Conservation (phyloP, 2,888 invertebrate genomes). For the Diabrotica balteata region DNA sequence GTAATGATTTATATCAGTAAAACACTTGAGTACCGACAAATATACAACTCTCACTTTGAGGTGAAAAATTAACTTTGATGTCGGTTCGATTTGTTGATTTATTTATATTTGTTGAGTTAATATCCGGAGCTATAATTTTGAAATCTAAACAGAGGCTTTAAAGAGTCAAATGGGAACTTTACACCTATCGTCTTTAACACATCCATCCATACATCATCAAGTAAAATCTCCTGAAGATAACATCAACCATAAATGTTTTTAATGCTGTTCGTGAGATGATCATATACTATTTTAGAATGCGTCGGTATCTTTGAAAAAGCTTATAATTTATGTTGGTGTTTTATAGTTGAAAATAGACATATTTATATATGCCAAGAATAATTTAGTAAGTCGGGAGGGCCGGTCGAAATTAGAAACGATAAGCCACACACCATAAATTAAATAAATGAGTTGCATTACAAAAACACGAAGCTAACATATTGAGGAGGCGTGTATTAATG, state of each 20-base stretch:
- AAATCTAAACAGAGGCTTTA: background rate
- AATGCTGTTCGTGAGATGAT: conserved; percentile 30
- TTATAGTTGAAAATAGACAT: conserved; percentile 45
- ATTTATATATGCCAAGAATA: conserved; percentile 49
- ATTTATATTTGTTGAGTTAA: background rate
- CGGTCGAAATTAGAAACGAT: conserved; percentile 55
- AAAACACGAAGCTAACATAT: conserved; percentile 57
- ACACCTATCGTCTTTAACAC: conserved; percentile 12
- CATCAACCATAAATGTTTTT: conserved; percentile 32
- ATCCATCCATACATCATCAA: conserved; percentile 23
- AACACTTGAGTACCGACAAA: too few species aligned
- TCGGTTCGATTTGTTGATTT: background rate
- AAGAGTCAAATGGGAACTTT: background rate
- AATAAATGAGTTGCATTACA: conserved; percentile 58
- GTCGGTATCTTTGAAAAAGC: conserved; percentile 47
- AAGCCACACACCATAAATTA: conserved; percentile 56
- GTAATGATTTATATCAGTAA: too few species aligned
- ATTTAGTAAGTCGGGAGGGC: conserved; percentile 48
- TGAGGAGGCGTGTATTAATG: conserved; percentile 58
- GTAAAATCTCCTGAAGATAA: conserved; percentile 26
- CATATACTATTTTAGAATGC: conserved; percentile 38
- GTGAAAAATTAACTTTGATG: background rate
- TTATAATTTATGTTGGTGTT: conserved; percentile 49
- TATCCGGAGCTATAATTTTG: background rate
- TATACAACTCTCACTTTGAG: too few species aligned